A percentile compares a stretch with the other conserved stretches of the same genome.
Evolutionary conservation across 2,113 vertebrate genomes (phyloP).

Genomic region (Apodemus sylvaticus): DNA sequence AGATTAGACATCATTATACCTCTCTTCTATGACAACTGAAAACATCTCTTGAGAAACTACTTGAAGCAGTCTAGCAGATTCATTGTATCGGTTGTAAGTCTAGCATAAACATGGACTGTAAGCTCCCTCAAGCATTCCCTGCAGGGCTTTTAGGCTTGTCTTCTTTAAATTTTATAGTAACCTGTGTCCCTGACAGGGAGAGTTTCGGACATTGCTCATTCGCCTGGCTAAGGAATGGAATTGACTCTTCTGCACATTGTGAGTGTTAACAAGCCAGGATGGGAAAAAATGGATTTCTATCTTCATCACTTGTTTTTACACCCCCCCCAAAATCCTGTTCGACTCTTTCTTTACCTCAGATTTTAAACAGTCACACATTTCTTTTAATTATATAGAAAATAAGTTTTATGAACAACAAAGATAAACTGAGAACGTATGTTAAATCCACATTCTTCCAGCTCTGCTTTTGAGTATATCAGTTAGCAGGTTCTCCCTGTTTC

Average conservation of each 20-base stretch:
- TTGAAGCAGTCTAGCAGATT: background rate
- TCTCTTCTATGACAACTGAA: background rate
- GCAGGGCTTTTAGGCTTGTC: background rate
- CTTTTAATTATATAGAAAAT: background rate
- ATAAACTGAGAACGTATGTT: constrained; percentile 2
- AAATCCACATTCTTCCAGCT: background rate
- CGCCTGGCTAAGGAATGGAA: background rate
- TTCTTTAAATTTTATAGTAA: background rate
- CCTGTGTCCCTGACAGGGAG: rapidly evolving
- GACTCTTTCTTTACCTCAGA: background rate
- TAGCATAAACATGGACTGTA: background rate
- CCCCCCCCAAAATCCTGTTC: background rate
- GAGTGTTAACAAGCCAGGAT: background rate
- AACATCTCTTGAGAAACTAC: background rate
- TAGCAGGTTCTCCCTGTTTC: background rate
- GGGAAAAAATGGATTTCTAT: background rate
- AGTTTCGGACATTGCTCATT: rapidly evolving
- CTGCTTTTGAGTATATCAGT: background rate
- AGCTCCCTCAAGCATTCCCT: background rate
- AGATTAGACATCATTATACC: background rate
- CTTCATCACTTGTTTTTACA: background rate
- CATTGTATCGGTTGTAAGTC: background rate
- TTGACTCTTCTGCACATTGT: background rate
- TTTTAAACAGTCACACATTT: background rate
- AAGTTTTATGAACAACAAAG: background rate